Conservation (phyloP, 1,140 invertebrate species). For the Brachionus calyciflorus region DNA sequence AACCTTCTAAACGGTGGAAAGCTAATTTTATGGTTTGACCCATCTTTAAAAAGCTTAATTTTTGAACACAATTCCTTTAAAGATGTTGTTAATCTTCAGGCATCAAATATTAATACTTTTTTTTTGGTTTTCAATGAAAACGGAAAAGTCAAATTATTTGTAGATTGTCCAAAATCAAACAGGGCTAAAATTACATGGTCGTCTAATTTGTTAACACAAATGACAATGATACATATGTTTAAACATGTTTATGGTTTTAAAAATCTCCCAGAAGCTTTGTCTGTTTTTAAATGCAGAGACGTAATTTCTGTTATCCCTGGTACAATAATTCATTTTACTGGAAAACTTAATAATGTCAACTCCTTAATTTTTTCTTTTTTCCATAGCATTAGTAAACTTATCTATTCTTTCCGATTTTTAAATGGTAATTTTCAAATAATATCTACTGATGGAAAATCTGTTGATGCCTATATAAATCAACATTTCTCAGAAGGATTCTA, state of each 20-base stretch:
- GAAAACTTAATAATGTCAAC: neutral
- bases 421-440: conserved; percentile 1
- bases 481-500: neutral
- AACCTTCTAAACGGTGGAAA: too few species aligned
- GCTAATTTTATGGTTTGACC: too few species aligned
- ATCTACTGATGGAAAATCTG: neutral
- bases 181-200: neutral
- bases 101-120: too few species aligned
- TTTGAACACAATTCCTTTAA: too few species aligned
- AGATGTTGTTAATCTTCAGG: too few species aligned
- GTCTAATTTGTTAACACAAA: neutral
- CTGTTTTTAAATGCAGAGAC: conserved; percentile 10
- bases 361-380: conserved; percentile 7
- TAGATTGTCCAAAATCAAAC: neutral
- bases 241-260: conserved; percentile 26
- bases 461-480: neutral
- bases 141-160: too few species aligned
- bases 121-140: too few species aligned
- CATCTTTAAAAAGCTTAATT: too few species aligned
- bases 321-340: conserved; percentile 30
- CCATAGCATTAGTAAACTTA: neutral
- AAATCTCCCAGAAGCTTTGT: neutral
- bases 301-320: neutral
- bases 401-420: neutral
- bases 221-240: neutral